Base-by-base conservation (phyloP, 2,888 invertebrate species). In the Andricus quercusramuli region DNA sequence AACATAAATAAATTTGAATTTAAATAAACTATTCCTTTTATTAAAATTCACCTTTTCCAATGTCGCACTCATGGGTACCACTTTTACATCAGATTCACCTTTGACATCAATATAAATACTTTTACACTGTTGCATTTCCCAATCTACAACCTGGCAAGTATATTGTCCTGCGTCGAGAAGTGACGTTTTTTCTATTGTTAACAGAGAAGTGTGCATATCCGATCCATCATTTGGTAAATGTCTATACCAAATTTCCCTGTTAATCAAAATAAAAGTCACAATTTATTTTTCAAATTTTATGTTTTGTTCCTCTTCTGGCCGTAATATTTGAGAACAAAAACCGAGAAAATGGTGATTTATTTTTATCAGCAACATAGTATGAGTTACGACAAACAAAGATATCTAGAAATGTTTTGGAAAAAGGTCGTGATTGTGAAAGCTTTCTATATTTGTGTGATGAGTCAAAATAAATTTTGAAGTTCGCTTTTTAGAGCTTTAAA, bases 131-230 rank as follows among this genome's bases (percentile, higher is more conserved):
- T 96, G 94, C 74, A 95, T 93, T n/a, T 95, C 95, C 88, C 95
- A 95, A 88, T 96, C 96, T 78, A 94, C 94, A 44, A 95, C 96
- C 89, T 96, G 96, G 91, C 98, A 97, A 4, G 96, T 96, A 94
- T 97, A 97, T 80, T 95, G 94, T 25, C 97, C 97, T 32, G 95
- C 95, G 89, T 98, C 97, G 56, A 95, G 94, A 32, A 94, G 93
- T 82, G 95, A 95, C 0, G 96, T 96, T 84, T 95, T 95, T 20
- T 96, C 95, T 79, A 97, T 94, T 0, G 96, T 96, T 84, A 97
- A 93, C 56, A 96, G 94, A 0, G 96, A 96, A 87, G 96, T 96
- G 89, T 94, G 94, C 86, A 94, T 93, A 80, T 95, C 93, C 41
- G 92, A 90, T 13, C 94, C 86, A 93, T 95, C 86, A 93, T 94